Evolutionary conservation across 1,140 invertebrate species (phyloP), one percentile per base, ranked within the genome.

Genomic region (Pararge aegeria): DNA sequence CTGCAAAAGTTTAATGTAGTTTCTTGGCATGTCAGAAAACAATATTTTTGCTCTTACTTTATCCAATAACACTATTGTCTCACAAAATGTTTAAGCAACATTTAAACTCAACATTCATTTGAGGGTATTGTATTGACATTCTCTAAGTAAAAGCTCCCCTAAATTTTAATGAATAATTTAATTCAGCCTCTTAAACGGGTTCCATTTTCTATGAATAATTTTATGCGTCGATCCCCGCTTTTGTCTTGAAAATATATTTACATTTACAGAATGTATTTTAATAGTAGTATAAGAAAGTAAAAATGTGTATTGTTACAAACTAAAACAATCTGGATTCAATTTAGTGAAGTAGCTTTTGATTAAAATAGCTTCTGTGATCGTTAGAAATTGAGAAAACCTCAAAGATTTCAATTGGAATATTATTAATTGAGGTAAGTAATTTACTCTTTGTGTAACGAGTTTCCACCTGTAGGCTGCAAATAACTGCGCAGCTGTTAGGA

Each of bases 131-230:
- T 49, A 27, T 49, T 49, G 46, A 49, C 20, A 49, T 27, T 49
- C 30, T 12, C 30, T 34, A 10, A 21, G 20, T 12, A 24, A 46
- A 24, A 21, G 13, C 18, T 24, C 10, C 21, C 44, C 21, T 48
- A 20, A 24, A 48, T 48, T 48, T 20, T 19, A 52, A 37, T 18
- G 16, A 20, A 53, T 53, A 53, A 38, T 20, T 20, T 21, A 12
- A 37, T 20, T 16, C 34, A 20, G 18, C 6, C 46, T 9, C 16
- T 40, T 40, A 38, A 53, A 21, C 18, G n/a, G 46, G 51, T 53
- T 53, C 27, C 34, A 30, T 19, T 40, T 53, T 53, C 34, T 5
- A 40, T 53, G 51, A 53, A 53, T 40, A 53, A 53, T 53, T 38
- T 38, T 38, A 18, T 53, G 16, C 19, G 13, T 27, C 15, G 21